Conservation (phyloP, 2,888 invertebrate genomes). For the Synergus umbraculus region DNA sequence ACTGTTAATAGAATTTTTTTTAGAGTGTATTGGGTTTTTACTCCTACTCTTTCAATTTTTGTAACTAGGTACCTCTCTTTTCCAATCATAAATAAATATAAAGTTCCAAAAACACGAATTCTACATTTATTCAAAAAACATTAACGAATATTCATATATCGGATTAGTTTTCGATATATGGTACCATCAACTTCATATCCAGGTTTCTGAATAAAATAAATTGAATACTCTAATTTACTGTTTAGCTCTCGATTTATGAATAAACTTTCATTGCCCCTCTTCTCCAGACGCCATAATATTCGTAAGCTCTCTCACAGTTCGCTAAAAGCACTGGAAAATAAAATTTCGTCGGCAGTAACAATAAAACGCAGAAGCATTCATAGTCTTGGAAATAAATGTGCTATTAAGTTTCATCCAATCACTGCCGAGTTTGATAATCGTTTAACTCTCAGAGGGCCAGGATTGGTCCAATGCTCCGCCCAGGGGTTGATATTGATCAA, state of each 20-base stretch:
- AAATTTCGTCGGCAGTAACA: slow-evolving; percentile 69
- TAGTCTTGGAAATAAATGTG: slow-evolving; percentile 59
- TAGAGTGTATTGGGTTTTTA: too few species aligned
- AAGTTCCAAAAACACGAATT: too few species aligned
- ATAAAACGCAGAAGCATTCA: slow-evolving; percentile 67
- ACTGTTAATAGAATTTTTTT: too few species aligned
- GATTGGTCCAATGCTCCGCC: slow-evolving; percentile 70
- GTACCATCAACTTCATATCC: neutral
- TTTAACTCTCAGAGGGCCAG: slow-evolving; percentile 49
- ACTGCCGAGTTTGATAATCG: slow-evolving; percentile 56
- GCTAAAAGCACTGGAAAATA: slow-evolving; percentile 54
- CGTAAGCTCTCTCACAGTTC: neutral
- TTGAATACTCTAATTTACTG: slow-evolving; percentile 6
- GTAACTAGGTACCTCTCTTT: too few species aligned
- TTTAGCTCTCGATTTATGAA: slow-evolving; percentile 12
- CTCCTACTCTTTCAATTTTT: too few species aligned
- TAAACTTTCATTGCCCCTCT: neutral
- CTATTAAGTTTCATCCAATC: slow-evolving; percentile 62
- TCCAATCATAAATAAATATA: too few species aligned
- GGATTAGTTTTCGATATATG: too few species aligned
- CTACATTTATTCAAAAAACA: too few species aligned
- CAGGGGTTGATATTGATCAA: slow-evolving; percentile 74
- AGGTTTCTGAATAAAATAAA: neutral
- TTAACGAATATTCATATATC: too few species aligned
- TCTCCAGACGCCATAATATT: neutral